Percentiles rank a stretch among this genome's conserved stretches.
Evolutionary conservation across 2,113 vertebrate species (phyloP).

Genomic region (Dissostichus mawsoni): DNA sequence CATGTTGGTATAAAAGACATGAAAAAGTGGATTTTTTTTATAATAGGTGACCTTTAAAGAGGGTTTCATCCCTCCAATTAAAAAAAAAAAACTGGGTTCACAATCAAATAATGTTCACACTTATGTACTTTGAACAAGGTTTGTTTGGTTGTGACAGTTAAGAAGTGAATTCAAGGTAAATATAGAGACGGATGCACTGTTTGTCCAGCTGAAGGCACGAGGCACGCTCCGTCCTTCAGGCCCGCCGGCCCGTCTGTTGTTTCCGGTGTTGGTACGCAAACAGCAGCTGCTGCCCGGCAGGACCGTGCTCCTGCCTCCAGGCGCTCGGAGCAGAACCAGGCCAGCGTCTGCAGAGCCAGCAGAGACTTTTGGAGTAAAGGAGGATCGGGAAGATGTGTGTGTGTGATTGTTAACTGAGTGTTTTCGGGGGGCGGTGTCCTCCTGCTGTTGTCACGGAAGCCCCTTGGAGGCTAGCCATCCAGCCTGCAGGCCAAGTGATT

Average conservation of each 20-base stretch:
- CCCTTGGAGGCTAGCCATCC: conserved; percentile 42
- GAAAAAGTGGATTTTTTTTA: no score
- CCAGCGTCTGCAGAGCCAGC: conserved; percentile 23
- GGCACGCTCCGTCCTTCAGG: not conserved
- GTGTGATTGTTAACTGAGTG: conserved; percentile 15
- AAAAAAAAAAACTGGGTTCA: not conserved
- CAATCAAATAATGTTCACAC: not conserved
- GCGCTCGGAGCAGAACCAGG: not conserved
- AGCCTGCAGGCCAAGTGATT: conserved; percentile 34
- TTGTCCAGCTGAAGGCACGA: not conserved
- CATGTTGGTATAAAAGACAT: no score
- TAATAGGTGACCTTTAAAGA: no score
- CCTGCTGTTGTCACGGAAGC: conserved; percentile 57
- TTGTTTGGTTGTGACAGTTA: not conserved
- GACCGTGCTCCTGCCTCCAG: conserved; percentile 7
- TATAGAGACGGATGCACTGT: not conserved
- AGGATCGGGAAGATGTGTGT: not conserved
- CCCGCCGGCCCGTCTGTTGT: conserved; percentile 27
- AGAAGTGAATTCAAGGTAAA: not conserved
- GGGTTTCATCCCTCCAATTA: no score
- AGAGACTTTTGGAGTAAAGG: not conserved
- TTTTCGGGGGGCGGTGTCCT: conserved; percentile 12
- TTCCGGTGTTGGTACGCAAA: conserved; percentile 30
- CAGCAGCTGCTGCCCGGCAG: conserved; percentile 39
- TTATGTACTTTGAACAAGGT: not conserved